phyloP scores from a whole-genome alignment of 2,888 invertebrate species.

The Phengaris arion region DNA sequence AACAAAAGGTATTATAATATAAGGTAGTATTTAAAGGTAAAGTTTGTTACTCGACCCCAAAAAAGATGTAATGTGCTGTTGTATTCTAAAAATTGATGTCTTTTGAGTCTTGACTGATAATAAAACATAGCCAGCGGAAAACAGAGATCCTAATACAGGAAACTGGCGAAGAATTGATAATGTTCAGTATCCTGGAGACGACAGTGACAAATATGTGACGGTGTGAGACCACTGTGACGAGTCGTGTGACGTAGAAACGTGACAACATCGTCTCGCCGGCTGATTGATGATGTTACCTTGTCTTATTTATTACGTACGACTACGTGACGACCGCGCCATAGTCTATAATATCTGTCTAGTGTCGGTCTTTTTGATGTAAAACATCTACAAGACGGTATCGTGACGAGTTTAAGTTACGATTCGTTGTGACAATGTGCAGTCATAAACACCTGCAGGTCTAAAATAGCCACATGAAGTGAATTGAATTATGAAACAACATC shows the following conservation, averaged over 20 bases:
- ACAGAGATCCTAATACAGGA: neutral
- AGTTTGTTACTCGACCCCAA: too few relatives aligned
- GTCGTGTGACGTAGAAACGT: conserved; percentile 14
- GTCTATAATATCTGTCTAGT: neutral
- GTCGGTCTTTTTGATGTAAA: too few relatives aligned
- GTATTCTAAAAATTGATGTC: too few relatives aligned
- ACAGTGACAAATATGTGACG: conserved; percentile 25
- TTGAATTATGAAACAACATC: too few relatives aligned
- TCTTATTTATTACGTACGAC: conserved; percentile 20
- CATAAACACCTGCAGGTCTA: too few relatives aligned
- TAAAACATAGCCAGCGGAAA: neutral
- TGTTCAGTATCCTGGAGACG: neutral
- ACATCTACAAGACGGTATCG: too few relatives aligned
- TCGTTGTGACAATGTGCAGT: too few relatives aligned
- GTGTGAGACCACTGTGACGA: neutral
- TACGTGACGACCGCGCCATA: neutral
- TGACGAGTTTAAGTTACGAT: too few relatives aligned
- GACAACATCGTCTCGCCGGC: conserved; percentile 27
- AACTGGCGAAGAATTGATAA: neutral
- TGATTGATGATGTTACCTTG: conserved; percentile 19
- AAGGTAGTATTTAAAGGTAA: too few relatives aligned
- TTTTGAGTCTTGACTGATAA: neutral
- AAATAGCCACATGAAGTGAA: too few relatives aligned
- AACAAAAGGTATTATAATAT: too few relatives aligned
- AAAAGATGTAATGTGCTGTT: too few relatives aligned